A percentile compares a stretch with the other conserved stretches of the same genome.
Evolutionary conservation across 2,888 invertebrate species (phyloP).

Genomic region (Halictus quadricinctus): DNA sequence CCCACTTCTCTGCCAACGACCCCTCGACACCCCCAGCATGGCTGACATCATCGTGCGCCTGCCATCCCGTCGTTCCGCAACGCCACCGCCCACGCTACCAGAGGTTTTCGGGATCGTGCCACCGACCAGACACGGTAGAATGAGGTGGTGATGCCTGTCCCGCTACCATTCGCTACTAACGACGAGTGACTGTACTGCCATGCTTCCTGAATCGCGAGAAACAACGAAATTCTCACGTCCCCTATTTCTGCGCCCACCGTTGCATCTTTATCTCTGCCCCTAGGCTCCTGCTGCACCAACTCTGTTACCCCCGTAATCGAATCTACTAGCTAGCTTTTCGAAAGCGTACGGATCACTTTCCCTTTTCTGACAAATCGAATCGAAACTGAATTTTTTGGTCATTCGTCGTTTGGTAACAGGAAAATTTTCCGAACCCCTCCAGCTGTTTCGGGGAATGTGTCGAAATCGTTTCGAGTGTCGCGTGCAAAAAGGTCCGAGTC

Average conservation of each 20-base stretch:
- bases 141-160: conserved; percentile 43
- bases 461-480: background rate
- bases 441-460: background rate
- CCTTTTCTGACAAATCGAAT: too few relatives aligned
- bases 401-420: too few relatives aligned
- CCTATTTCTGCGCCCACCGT: background rate
- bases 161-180: conserved; percentile 39
- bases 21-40: conserved; percentile 41
- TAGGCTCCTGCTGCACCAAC: too few relatives aligned
- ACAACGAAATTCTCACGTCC: background rate
- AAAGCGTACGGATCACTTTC: too few relatives aligned
- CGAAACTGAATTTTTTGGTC: too few relatives aligned
- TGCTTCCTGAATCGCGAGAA: background rate
- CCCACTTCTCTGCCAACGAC: conserved; percentile 58
- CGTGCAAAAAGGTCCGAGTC: background rate
- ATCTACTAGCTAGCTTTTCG: too few relatives aligned
- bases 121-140: conserved; percentile 39
- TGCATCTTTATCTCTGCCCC: background rate
- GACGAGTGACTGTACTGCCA: conserved; percentile 15
- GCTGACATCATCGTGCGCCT: conserved; percentile 26
- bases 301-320: too few relatives aligned
- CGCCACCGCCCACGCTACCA: conserved; percentile 41
- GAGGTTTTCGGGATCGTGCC: conserved; percentile 39
- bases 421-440: background rate
- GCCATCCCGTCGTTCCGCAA: conserved; percentile 18